Evolutionary conservation across 2,797 vertebrate species (phyloP), one percentile per base, ranked within the genome.

Genomic region (Rhabdophis nuchalis): DNA sequence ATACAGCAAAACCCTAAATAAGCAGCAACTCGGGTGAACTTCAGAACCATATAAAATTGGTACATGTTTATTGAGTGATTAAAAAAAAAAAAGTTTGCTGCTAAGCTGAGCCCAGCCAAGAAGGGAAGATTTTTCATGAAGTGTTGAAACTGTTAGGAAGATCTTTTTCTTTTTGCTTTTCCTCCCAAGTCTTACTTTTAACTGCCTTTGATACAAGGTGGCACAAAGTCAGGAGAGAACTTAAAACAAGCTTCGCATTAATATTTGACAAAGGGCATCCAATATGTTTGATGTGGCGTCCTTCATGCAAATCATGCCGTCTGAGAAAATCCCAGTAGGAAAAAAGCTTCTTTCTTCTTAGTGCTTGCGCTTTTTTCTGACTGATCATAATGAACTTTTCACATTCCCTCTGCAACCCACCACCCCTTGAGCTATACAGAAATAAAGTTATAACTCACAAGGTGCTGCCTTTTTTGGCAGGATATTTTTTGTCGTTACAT

Each of bases 251-350:
- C 97, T 95, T 96, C 97, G 98, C 98, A 98, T 99, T 98, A 99
- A 99, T 99, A 98, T 98, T 98, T 99, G 97, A 99, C 98, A 98
- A 98, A 98, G 98, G 98, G 98, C 98, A 98, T 98, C 97, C 97
- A 95, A 97, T 97, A 97, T 97, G 98, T 99, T 98, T 99, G 98
- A 99, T 99, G 98, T 99, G 96, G 97, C 94, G 98, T 98, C 98
- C 98, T 98, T 98, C 97, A 99, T 99, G 99, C 98, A 99, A 99
- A 99, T 98, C 96, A 97, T 97, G 97, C 94, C 97, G 97, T 97
- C 97, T 97, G 98, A 98, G 97, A 97, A 97, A 98, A 97, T 98
- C 98, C 98, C 98, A 96, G 96, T 95, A 98, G 98, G 98, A 97
- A 97, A 96, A 96, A 94, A 1, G 91, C 96, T 97, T 96, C 98